Conservation (phyloP, 1,140 invertebrate genomes). For the Drosophila pallidifrons region DNA sequence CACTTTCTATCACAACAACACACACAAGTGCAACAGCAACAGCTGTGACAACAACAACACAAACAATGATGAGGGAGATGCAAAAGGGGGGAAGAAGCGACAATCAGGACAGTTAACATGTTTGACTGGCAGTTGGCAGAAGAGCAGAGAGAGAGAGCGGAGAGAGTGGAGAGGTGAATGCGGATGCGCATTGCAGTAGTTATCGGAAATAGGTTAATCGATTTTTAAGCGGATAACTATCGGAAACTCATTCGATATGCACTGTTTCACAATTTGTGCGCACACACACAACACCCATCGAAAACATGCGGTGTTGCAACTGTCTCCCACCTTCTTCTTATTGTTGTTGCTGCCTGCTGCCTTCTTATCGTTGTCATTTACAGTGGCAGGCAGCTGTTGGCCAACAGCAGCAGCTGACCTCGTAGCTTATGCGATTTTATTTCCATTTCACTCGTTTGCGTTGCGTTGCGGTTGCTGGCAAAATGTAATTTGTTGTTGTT, state of each 20-base stretch:
- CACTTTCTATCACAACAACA: slow-evolving; percentile 78
- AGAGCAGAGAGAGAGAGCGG: neutral
- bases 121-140: slow-evolving; percentile 64
- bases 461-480: slow-evolving; percentile 64
- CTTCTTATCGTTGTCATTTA: slow-evolving; percentile 67
- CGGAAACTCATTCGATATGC: slow-evolving; percentile 84
- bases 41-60: slow-evolving; percentile 11
- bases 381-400: slow-evolving; percentile 20
- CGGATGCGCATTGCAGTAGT: slow-evolving; percentile 83
- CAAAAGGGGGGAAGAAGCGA: slow-evolving; percentile 25
- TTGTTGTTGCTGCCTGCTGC: neutral
- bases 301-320: neutral
- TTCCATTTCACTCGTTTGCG: slow-evolving; percentile 64
- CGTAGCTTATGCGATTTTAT: slow-evolving; percentile 69
- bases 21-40: slow-evolving; percentile 11
- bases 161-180: slow-evolving; percentile 1
- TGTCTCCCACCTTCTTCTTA: neutral
- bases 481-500: slow-evolving; percentile 64
- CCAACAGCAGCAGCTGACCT: neutral
- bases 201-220: slow-evolving; percentile 85
- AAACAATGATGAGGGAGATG: slow-evolving; percentile 1
- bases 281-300: neutral
- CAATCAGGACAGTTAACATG: slow-evolving; percentile 68
- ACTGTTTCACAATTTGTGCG: slow-evolving; percentile 68
- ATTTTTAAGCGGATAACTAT: slow-evolving; percentile 84